Percentiles rank a stretch among this genome's conserved stretches.
phyloP scores from a whole-genome alignment of 2,113 vertebrate species.

The Setophaga kirtlandii region DNA sequence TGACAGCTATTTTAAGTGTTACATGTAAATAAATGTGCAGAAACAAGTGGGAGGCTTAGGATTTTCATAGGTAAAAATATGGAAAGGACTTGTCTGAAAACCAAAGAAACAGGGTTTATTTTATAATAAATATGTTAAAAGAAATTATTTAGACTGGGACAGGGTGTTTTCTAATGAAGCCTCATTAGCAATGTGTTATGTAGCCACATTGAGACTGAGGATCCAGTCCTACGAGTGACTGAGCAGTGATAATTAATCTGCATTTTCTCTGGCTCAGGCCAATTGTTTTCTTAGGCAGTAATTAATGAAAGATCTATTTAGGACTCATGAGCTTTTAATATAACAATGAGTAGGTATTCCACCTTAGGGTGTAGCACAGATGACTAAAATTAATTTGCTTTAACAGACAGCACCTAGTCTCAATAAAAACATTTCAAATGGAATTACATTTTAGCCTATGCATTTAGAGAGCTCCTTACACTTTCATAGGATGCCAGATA shows the following conservation, averaged over 20 bases:
- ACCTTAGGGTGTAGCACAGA: not conserved
- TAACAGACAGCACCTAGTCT: not conserved
- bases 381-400: not conserved
- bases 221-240: not conserved
- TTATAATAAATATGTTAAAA: not conserved
- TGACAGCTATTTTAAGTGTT: not conserved
- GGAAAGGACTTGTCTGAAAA: not conserved
- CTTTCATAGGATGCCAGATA: not conserved
- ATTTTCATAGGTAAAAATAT: not conserved
- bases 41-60: not conserved
- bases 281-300: not conserved
- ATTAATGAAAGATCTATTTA: constrained; percentile 17
- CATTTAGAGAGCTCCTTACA: not conserved
- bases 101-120: not conserved
- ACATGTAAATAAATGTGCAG: not conserved
- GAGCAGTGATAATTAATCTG: constrained; percentile 10
- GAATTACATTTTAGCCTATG: not conserved
- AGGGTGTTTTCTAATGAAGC: not conserved
- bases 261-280: not conserved
- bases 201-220: not conserved
- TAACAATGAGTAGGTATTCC: not conserved
- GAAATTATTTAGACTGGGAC: not conserved
- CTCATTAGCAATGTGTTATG: not conserved
- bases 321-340: not conserved
- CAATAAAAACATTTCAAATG: not conserved